Evolutionary conservation across 2,888 invertebrate genomes (phyloP), one percentile per base, ranked within the genome.

Genomic region (Leptopterna dolabrata): DNA sequence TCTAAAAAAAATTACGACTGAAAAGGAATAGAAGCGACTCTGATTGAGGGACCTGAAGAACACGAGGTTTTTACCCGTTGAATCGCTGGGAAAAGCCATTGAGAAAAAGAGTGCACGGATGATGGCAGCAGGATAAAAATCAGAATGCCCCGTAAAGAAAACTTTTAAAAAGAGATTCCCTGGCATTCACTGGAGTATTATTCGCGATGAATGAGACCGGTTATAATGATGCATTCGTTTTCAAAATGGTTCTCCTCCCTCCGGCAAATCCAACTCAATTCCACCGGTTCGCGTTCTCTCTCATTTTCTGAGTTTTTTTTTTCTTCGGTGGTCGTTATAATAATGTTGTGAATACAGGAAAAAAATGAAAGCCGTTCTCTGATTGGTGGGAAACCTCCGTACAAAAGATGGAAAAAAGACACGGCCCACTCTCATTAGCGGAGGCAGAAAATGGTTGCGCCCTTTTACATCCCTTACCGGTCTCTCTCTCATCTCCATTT

Each of bases 151-250:
- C 30, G 85, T 85, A 85, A 85, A 85, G 78, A 87, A 63, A 87
- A 87, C 86, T 87, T 87, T 87, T 87, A 87, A 87, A 87, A 87
- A 87, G 86, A 87, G 86, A 78, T 87, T 87, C 86, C 80, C 78
- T 16, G 80, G 78, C 70, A 45, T 87, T 87, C 86, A 87, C 43
- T n/a, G 80, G 80, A 30, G 80, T 36, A 87, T 87, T 87, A 87
- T 87, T 87, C 80, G 80, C 24, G 29, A 41, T 80, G 86, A 87
- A 87, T 87, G 78, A 80, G 71, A 87, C 73, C 76, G 76, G 73
- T 85, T 85, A 71, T 85, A 85, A 85, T 85, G 85, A 85, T 85
- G 30, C 55, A 63, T 47, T 9, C 78, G 41, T 45, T 45, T 73
- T 76, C 73, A 43, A 85, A 83, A 83, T 70, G 70, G 70, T 83